Percentiles rank a stretch among this genome's conserved stretches.
Evolutionary conservation across 2,888 invertebrate species (phyloP).

Genomic region (Amblyjoppa fuscipennis): DNA sequence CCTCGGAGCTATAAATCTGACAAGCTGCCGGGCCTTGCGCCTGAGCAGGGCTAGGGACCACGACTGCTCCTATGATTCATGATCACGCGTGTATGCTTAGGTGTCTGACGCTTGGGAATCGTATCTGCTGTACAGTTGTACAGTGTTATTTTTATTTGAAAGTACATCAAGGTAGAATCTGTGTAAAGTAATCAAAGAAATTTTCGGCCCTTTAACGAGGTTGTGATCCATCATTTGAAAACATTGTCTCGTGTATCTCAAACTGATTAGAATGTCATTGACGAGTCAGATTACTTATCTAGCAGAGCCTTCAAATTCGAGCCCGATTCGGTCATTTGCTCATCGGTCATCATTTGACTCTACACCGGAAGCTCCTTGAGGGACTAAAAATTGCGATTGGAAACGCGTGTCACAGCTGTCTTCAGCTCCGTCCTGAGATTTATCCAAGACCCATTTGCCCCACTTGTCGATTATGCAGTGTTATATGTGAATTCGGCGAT

Average conservation of each 20-base stretch:
- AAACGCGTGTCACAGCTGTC: background rate
- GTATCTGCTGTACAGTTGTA: constrained; percentile 31
- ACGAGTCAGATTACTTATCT: background rate
- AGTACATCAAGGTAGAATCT: constrained; percentile 6
- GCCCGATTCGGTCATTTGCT: background rate
- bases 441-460: background rate
- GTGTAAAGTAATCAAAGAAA: background rate
- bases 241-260: background rate
- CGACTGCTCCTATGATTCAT: constrained; percentile 78
- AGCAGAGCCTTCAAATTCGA: background rate
- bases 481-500: background rate
- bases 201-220: background rate
- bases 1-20: constrained; percentile 80
- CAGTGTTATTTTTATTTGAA: constrained; percentile 56
- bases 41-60: constrained; percentile 73
- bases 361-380: background rate
- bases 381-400: background rate
- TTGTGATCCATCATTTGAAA: background rate
- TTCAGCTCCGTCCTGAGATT: background rate
- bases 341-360: background rate
- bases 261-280: background rate
- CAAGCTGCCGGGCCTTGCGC: constrained; percentile 70
- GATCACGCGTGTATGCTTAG: constrained; percentile 73
- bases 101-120: constrained; percentile 49
- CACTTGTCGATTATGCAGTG: background rate